A percentile compares a stretch with the other conserved stretches of the same genome.
Evolutionary conservation across 2,888 invertebrate species (phyloP).

Genomic region (Thera britannica): DNA sequence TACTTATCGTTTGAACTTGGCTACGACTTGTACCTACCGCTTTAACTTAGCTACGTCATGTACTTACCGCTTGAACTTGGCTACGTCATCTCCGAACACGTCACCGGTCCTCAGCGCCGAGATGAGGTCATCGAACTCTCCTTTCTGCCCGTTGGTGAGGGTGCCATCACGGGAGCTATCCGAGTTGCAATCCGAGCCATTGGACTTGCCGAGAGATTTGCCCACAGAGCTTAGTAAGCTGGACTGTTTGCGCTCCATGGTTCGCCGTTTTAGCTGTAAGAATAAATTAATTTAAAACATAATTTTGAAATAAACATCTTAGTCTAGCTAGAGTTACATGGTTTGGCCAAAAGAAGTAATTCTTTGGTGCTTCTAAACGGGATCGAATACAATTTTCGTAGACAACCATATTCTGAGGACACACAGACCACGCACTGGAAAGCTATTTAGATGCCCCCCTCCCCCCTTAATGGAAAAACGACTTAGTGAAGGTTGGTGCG

Average conservation of each 20-base stretch:
- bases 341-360: too few relatives aligned
- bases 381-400: too few relatives aligned
- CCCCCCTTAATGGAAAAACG: too few relatives aligned
- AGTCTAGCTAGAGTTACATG: too few relatives aligned
- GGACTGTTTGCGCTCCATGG: conserved; percentile 94
- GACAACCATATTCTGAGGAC: too few relatives aligned
- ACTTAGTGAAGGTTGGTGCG: too few relatives aligned
- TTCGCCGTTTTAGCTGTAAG: conserved; percentile 90
- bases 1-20: conserved; percentile 68
- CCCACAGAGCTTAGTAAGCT: conserved; percentile 91
- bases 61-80: conserved; percentile 88
- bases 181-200: conserved; percentile 81
- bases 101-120: conserved; percentile 97
- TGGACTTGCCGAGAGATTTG: conserved; percentile 87
- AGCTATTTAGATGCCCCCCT: too few relatives aligned
- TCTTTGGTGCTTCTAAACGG: too few relatives aligned
- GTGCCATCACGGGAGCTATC: conserved; percentile 69
- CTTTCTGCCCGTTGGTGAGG: conserved; percentile 85
- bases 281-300: background rate
- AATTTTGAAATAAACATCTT: too few relatives aligned
- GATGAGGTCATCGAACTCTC: conserved; percentile 98
- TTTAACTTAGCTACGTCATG: background rate
- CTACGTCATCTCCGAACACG: conserved; percentile 97
- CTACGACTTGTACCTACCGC: too few relatives aligned
- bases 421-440: too few relatives aligned